Conservation (phyloP, 2,888 invertebrate species). For the Cistogaster globosa region DNA sequence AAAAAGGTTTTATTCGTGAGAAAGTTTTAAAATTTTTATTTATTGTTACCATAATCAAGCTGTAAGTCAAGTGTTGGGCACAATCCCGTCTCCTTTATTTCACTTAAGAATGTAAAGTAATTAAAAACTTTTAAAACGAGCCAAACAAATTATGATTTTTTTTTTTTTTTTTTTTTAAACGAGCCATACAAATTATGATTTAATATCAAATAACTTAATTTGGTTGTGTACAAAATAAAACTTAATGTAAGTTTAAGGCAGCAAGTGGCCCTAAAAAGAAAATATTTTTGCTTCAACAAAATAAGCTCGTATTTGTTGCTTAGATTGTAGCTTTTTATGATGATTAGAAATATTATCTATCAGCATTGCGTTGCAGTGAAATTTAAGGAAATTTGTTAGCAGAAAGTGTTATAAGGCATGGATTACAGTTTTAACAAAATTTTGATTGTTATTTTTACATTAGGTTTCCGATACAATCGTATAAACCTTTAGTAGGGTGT, state of each 20-base stretch:
- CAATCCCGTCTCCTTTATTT: neutral
- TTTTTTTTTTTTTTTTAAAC: no score
- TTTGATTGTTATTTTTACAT: neutral
- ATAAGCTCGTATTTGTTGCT: neutral
- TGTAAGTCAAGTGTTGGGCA: neutral
- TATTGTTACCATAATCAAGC: neutral
- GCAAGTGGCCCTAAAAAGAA: neutral
- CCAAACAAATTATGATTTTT: neutral
- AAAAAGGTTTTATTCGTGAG: neutral
- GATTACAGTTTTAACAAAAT: neutral
- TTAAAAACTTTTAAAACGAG: neutral
- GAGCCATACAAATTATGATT: neutral
- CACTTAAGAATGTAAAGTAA: neutral
- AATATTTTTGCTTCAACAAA: neutral
- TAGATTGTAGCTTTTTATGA: neutral
- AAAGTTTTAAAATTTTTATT: neutral
- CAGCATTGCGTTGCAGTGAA: conserved; percentile 7
- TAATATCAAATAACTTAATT: neutral
- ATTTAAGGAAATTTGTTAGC: neutral
- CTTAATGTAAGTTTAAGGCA: neutral
- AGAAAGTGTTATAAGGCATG: neutral
- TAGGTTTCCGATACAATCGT: no score
- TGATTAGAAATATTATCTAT: conserved; percentile 13
- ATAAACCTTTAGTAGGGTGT: neutral
- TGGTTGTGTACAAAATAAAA: neutral